Evolutionary conservation across 2,888 invertebrate genomes (phyloP).

Genomic region (Hemistola chrysoprasaria): DNA sequence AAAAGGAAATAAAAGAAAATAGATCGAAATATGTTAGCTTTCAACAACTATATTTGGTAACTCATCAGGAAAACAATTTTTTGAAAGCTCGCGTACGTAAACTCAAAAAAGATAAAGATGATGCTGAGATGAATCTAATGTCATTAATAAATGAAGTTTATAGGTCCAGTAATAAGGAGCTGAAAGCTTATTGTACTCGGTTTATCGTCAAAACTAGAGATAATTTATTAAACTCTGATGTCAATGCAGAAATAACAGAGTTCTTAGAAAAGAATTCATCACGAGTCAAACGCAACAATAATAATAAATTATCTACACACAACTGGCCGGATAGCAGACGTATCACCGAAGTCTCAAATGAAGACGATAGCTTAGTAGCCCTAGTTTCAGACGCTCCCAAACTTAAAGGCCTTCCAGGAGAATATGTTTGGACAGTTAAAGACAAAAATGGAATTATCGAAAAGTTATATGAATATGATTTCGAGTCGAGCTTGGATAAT

Average conservation of each 20-base stretch:
- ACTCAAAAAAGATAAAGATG: conserved; percentile 53
- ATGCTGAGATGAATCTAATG: conserved; percentile 54
- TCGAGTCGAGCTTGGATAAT: conserved; percentile 49
- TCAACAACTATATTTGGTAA: conserved; percentile 60
- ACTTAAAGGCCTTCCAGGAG: conserved; percentile 62
- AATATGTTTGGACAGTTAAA: conserved; percentile 68
- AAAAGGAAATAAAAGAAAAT: conserved; percentile 58
- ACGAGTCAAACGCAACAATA: too few relatives aligned
- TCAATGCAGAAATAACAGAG: conserved; percentile 52
- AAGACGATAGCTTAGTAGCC: conserved; percentile 35
- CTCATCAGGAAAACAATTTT: conserved; percentile 64
- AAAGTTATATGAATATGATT: conserved; percentile 67
- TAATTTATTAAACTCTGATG: conserved; percentile 54
- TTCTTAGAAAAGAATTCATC: conserved; percentile 44
- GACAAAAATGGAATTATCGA: conserved; percentile 69
- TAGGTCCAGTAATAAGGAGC: conserved; percentile 53
- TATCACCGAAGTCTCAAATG: conserved; percentile 35
- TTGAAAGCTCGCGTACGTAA: conserved; percentile 55
- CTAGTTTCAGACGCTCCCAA: conserved; percentile 47
- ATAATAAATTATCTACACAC: conserved; percentile 7
- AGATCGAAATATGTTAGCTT: conserved; percentile 54
- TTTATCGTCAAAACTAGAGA: conserved; percentile 57
- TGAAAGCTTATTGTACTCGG: conserved; percentile 58
- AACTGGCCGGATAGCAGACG: conserved; percentile 25
- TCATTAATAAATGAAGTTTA: conserved; percentile 58